These are phyloP conservation scores for Heliothis subflexa DNA, from an alignment of 1,140 invertebrate species.

Conservation along the genomic window DNA sequence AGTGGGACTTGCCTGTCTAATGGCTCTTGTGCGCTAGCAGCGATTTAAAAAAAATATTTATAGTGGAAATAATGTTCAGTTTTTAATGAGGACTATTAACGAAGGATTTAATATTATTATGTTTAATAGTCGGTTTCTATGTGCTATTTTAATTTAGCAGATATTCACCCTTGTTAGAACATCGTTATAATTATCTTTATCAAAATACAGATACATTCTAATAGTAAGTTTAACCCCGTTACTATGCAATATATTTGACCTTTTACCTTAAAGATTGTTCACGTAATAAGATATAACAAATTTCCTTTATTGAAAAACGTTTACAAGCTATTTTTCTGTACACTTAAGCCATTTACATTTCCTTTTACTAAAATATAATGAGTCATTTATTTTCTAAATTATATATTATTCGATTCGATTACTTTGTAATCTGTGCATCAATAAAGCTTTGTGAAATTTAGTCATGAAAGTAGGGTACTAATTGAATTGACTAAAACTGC, in stretches of 20 bases:
- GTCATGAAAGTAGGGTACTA: too few species aligned
- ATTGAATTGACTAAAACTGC: too few species aligned
- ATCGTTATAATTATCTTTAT: too few species aligned
- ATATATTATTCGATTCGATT: too few species aligned
- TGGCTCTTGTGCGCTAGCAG: slow-evolving; percentile 19
- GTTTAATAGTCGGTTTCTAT: neutral
- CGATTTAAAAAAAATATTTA: neutral
- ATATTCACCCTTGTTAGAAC: neutral
- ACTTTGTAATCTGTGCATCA: too few species aligned
- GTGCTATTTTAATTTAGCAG: too few species aligned
- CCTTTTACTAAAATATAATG: slow-evolving; percentile 21
- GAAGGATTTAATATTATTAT: neutral
- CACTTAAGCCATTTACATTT: slow-evolving; percentile 8
- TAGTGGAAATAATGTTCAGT: slow-evolving; percentile 8
- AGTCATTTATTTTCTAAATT: neutral
- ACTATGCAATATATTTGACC: neutral
- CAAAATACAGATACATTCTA: too few species aligned
- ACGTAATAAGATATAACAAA: slow-evolving; percentile 24
- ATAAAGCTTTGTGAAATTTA: too few species aligned
- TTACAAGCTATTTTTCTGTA: neutral
- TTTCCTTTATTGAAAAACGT: slow-evolving; percentile 42
- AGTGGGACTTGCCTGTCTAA: slow-evolving; percentile 45
- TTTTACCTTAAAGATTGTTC: neutral
- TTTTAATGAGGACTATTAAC: neutral
- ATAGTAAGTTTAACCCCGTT: too few species aligned